Conservation (phyloP, 1,140 invertebrate species). For the Magallana ariakensis region DNA sequence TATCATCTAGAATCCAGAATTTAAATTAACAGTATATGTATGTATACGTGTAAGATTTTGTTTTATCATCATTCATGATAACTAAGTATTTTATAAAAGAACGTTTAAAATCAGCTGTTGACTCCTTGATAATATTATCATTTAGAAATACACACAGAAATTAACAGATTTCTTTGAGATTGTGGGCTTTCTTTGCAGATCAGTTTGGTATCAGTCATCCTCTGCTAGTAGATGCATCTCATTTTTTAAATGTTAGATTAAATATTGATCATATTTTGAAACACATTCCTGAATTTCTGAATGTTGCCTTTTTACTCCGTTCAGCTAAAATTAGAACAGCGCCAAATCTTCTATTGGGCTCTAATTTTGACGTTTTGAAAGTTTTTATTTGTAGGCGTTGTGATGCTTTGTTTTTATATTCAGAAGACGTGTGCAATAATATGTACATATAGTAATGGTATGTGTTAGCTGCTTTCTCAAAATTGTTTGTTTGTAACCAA, state of each 20-base stretch:
- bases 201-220: too few species aligned
- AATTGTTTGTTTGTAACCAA: neutral
- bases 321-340: neutral
- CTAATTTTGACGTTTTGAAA: neutral
- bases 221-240: too few species aligned
- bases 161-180: too few species aligned
- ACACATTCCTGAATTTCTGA: neutral
- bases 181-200: too few species aligned
- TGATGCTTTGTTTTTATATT: neutral
- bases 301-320: neutral
- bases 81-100: too few species aligned
- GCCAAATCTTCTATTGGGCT: neutral
- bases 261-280: neutral
- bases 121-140: too few species aligned
- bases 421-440: neutral
- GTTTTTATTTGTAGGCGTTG: neutral
- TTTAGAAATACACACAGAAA: too few species aligned
- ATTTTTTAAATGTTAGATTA: neutral
- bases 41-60: neutral
- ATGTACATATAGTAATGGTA: neutral
- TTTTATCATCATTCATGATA: too few species aligned
- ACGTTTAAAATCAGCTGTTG: too few species aligned
- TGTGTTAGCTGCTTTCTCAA: neutral
- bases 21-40: neutral
- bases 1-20: neutral